Conservation (phyloP, 2,888 invertebrate species). For the Microchrysa polita region DNA sequence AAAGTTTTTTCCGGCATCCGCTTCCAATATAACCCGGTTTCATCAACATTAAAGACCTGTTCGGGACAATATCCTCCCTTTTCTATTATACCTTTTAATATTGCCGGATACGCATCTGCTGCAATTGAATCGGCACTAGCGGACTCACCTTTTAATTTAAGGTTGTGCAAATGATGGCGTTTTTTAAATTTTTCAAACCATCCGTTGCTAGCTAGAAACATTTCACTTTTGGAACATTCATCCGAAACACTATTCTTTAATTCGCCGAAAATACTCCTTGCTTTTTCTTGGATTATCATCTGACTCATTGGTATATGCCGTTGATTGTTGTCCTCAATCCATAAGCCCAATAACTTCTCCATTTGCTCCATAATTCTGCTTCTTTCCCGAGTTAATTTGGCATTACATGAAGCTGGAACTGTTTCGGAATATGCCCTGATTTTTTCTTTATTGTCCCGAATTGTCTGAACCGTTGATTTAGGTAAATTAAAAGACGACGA, state of each 20-base stretch:
- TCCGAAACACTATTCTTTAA: background rate
- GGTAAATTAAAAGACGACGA: too few relatives aligned
- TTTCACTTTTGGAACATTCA: background rate
- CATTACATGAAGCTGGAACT: too few relatives aligned
- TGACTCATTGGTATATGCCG: background rate
- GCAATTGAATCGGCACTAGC: background rate
- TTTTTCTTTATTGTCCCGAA: too few relatives aligned
- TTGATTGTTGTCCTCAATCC: background rate
- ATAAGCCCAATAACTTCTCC: too few relatives aligned
- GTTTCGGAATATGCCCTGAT: too few relatives aligned
- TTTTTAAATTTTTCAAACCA: constrained; percentile 1
- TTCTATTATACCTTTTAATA: too few relatives aligned
- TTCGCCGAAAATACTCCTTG: background rate
- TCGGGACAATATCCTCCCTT: too few relatives aligned
- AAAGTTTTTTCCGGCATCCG: constrained; percentile 23
- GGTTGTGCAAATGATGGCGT: background rate
- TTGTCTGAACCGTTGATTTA: too few relatives aligned
- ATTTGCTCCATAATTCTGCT: too few relatives aligned
- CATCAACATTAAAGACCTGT: constrained; percentile 54
- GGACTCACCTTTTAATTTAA: background rate
- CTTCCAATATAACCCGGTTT: constrained; percentile 53
- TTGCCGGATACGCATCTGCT: background rate
- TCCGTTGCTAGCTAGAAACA: background rate
- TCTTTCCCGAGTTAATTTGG: too few relatives aligned
- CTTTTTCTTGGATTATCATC: background rate